phyloP scores from a whole-genome alignment of 2,888 invertebrate genomes.

The Acanthosepion esculentum region DNA sequence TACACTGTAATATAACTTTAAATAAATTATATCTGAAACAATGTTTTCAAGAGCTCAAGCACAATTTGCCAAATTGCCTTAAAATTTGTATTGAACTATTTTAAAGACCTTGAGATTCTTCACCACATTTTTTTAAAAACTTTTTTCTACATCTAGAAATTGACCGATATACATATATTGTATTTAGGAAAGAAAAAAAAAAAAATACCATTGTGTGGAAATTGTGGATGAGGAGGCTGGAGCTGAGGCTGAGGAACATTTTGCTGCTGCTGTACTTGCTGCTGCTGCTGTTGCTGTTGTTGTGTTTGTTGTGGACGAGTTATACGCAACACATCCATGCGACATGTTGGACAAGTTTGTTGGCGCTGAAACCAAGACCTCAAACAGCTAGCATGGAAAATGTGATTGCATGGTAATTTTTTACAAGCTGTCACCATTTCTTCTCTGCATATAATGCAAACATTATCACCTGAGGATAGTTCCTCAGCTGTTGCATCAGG shows the following conservation, averaged over 20 bases:
- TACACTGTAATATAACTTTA: too few relatives aligned
- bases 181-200: background rate
- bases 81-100: too few relatives aligned
- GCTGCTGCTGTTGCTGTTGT: conserved; percentile 49
- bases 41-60: too few relatives aligned
- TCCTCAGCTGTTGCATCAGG: conserved; percentile 96
- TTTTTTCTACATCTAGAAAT: background rate
- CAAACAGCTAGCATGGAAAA: conserved; percentile 97
- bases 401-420: conserved; percentile 98
- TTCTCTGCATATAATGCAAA: conserved; percentile 98
- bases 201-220: conserved; percentile 49
- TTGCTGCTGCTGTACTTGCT: conserved; percentile 47
- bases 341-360: conserved; percentile 99
- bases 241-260: conserved; percentile 54
- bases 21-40: too few relatives aligned
- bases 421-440: conserved; percentile 87
- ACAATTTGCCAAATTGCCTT: too few relatives aligned
- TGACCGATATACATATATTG: background rate
- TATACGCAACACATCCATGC: conserved; percentile 85
- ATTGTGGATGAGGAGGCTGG: conserved; percentile 54
- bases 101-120: too few relatives aligned
- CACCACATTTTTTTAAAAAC: too few relatives aligned
- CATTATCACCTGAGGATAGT: conserved; percentile 89
- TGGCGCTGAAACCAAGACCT: conserved; percentile 99
- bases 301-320: conserved; percentile 55